Percentiles rank a stretch among this genome's conserved stretches.
Conservation (phyloP, 2,113 vertebrate genomes). For the Empidonax alnorum region DNA sequence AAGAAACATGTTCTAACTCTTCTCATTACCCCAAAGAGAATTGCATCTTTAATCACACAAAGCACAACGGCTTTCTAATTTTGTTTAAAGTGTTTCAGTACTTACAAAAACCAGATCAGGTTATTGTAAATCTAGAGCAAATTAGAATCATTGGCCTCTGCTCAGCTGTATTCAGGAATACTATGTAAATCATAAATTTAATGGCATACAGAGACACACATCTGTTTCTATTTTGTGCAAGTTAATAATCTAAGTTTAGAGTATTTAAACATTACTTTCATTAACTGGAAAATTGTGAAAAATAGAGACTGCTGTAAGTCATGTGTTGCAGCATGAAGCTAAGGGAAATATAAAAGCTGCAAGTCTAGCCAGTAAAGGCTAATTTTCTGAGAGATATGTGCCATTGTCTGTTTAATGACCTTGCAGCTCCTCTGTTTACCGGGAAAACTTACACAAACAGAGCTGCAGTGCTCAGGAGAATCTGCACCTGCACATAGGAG, state of each 20-base stretch:
- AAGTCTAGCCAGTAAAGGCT: constrained; percentile 30
- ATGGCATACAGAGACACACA: constrained; percentile 91
- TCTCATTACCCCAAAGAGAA: constrained; percentile 82
- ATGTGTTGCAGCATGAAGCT: constrained; percentile 47
- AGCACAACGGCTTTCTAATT: constrained; percentile 82
- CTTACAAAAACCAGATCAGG: constrained; percentile 92
- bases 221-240: constrained; percentile 93
- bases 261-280: constrained; percentile 87
- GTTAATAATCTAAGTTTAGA: constrained; percentile 89
- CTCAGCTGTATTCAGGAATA: constrained; percentile 88
- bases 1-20: constrained; percentile 81
- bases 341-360: constrained; percentile 62
- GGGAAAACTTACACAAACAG: constrained; percentile 57
- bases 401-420: constrained; percentile 49
- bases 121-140: constrained; percentile 92
- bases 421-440: constrained; percentile 36
- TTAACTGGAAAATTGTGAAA: constrained; percentile 81
- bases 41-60: constrained; percentile 86
- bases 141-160: constrained; percentile 92
- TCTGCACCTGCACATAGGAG: constrained; percentile 59
- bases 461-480: constrained; percentile 40
- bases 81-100: constrained; percentile 90
- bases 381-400: constrained; percentile 48
- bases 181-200: constrained; percentile 95
- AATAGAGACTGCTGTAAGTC: constrained; percentile 67